Base-by-base conservation (phyloP, 2,113 vertebrate species). In the Gobius niger region DNA sequence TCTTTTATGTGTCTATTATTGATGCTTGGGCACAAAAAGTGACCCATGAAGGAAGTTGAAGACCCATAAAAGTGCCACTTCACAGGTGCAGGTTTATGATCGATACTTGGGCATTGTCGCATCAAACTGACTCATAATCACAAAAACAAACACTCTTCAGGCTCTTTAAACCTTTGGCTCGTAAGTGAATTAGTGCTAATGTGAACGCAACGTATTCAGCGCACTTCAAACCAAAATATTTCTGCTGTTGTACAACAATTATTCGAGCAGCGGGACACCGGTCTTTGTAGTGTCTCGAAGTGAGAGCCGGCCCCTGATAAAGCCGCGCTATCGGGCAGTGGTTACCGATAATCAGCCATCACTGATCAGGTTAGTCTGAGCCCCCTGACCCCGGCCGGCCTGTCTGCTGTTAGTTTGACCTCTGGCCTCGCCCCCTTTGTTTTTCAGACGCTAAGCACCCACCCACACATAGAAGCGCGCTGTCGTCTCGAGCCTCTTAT, bases 371-470 rank as follows among this genome's bases (percentile, higher is more conserved):
- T 91, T 91, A 89, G 90, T 87, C 84, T 73, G 81, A 88, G 78
- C 76, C 76, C 83, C 84, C 75, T 89, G 89, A 90, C 89, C 88
- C 84, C 60, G 62, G 70, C 77, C 66, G 82, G 78, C 63, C 79
- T 73, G 89, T 84, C 90, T 90, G 87, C 85, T 86, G 89, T 88
- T 88, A 70, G 85, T 84, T 85, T 89, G 89, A 88, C 81, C 88
- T 52, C 70, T 85, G 63, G 80, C 87, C 90, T 71, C 68, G 2
- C 24, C 71, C 61, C 66, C 74, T 88, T 87, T 83, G 85, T 90
- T 82, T 89, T 72, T 82, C 62, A 82, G 79, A 81, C 7, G 64
- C 73, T 42, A 67, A 44, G 65, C 78, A 73, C 65, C 63, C 65
- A 53, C 57, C 67, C 81, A 76, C 70, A 63, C 68, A 81, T 54